Evolutionary conservation across 2,888 invertebrate species (phyloP).

Genomic region (Bhutanitis thaidina): DNA sequence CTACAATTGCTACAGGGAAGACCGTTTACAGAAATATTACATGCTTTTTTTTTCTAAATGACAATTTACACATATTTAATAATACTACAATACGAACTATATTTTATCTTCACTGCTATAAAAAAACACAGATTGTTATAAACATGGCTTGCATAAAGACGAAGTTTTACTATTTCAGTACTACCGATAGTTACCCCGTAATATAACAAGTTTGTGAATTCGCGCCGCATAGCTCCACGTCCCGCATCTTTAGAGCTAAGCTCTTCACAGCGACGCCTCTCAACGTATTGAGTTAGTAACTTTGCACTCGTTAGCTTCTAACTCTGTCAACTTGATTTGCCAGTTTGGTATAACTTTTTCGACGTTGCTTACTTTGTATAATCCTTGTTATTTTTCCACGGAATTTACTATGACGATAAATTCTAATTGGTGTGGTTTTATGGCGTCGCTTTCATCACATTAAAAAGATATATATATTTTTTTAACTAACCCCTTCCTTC

Average conservation of each 20-base stretch:
- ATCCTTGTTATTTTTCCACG: slow-evolving; percentile 22
- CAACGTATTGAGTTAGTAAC: slow-evolving; percentile 35
- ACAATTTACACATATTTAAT: too few species aligned
- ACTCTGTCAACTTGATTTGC: slow-evolving; percentile 36
- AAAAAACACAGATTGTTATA: too few species aligned
- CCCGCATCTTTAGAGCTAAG: slow-evolving; percentile 9
- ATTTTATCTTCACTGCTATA: background rate
- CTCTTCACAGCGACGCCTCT: slow-evolving; percentile 18
- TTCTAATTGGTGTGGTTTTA: too few species aligned
- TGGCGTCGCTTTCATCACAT: too few species aligned
- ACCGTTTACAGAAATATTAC: too few species aligned
- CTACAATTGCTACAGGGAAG: too few species aligned
- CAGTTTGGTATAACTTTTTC: slow-evolving; percentile 32
- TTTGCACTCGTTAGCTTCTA: slow-evolving; percentile 34
- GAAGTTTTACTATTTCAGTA: background rate
- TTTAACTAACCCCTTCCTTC: too few species aligned
- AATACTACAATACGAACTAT: background rate
- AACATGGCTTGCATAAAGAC: background rate
- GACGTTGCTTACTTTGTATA: slow-evolving; percentile 18
- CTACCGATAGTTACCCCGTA: background rate
- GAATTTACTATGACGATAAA: too few species aligned
- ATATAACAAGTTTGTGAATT: slow-evolving; percentile 6
- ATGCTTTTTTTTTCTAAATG: too few species aligned
- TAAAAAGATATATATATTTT: too few species aligned
- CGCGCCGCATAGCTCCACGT: background rate